Conservation (phyloP, 2,797 vertebrate genomes). For the Notoglanidium macrostoma region DNA sequence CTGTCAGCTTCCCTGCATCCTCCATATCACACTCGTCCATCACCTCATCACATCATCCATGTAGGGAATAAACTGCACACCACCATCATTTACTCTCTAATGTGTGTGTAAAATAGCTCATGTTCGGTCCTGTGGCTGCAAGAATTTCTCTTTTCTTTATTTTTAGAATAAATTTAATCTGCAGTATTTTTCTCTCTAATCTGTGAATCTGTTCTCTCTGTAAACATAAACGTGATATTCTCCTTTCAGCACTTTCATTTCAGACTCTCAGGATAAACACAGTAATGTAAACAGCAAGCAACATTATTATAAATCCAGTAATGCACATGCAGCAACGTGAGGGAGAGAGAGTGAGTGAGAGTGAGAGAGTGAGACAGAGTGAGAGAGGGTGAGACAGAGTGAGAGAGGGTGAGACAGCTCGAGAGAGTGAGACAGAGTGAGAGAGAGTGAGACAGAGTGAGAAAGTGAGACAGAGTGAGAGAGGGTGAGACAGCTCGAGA, state of each 20-base stretch:
- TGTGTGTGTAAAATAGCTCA: background rate
- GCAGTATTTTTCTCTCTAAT: too few species aligned
- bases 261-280: too few species aligned
- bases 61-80: conserved; percentile 19
- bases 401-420: background rate
- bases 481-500: too few species aligned
- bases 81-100: background rate
- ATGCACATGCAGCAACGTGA: too few species aligned
- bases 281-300: too few species aligned
- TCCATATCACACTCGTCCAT: conserved; percentile 12
- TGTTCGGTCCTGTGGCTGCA: too few species aligned
- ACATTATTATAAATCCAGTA: background rate
- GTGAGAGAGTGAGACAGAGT: background rate
- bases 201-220: background rate
- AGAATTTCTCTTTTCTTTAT: background rate
- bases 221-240: background rate
- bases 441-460: too few species aligned
- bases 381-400: too few species aligned
- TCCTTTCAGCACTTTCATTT: background rate
- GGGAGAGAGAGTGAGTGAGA: background rate
- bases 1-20: background rate
- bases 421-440: background rate
- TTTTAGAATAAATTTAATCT: background rate
- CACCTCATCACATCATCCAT: background rate
- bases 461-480: too few species aligned